Conservation (phyloP, 2,797 vertebrate species). For the Sciaenops ocellatus region DNA sequence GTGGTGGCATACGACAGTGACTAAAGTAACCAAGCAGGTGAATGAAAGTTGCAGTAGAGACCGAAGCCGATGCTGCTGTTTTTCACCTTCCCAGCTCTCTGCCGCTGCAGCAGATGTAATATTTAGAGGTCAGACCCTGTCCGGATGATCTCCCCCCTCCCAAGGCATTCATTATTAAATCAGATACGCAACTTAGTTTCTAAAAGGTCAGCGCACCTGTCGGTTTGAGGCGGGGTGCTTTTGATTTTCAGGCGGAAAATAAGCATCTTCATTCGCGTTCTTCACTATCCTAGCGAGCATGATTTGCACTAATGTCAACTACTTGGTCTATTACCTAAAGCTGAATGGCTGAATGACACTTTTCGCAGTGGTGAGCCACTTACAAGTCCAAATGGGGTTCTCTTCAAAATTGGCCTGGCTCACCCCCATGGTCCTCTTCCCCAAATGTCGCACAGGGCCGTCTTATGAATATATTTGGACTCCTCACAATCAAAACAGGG, state of each 20-base stretch:
- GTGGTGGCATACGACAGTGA: conserved; percentile 14
- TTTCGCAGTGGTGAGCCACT: conserved; percentile 54
- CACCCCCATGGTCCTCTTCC: background rate
- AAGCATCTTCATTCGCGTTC: conserved; percentile 36
- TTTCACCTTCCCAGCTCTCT: conserved; percentile 31
- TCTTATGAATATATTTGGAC: conserved; percentile 66
- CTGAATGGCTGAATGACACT: conserved; percentile 51
- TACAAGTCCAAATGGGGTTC: conserved; percentile 44
- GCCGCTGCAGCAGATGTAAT: conserved; percentile 65
- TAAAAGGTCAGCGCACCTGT: conserved; percentile 79
- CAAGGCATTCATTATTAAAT: conserved; percentile 75
- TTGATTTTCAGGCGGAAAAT: conserved; percentile 68
- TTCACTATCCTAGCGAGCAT: conserved; percentile 31
- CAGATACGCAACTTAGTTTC: conserved; percentile 67
- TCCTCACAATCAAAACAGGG: conserved; percentile 74
- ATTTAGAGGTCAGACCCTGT: conserved; percentile 70
- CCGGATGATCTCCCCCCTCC: conserved; percentile 46
- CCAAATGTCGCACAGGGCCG: conserved; percentile 38
- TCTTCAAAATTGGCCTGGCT: conserved; percentile 46
- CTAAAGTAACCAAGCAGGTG: conserved; percentile 28
- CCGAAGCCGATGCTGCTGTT: conserved; percentile 25
- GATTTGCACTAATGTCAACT: conserved; percentile 66
- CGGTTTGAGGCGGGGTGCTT: conserved; percentile 39
- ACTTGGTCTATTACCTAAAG: conserved; percentile 63
- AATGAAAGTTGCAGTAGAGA: conserved; percentile 44